Conservation (phyloP, 2,113 vertebrate genomes). For the Megalops atlanticus region DNA sequence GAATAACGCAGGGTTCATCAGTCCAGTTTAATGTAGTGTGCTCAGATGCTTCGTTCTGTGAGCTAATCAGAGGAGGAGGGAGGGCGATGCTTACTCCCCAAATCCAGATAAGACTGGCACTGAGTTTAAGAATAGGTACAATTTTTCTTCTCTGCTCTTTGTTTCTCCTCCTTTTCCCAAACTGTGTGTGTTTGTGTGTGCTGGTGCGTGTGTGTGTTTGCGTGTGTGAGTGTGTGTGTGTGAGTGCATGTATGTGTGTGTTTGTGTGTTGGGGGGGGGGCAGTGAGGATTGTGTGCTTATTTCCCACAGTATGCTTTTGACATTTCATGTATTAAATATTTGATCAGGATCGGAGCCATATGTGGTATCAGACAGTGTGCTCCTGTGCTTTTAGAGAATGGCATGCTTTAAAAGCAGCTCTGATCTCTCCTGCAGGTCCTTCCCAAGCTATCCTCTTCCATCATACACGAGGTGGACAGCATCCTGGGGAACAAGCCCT, state of each 20-base stretch:
- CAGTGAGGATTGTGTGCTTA: neutral
- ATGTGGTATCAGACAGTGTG: neutral
- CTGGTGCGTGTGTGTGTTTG: neutral
- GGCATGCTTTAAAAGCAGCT: neutral
- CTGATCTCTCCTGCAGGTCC: slow-evolving; percentile 74
- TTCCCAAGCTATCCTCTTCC: slow-evolving; percentile 96
- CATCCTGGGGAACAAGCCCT: slow-evolving; percentile 99
- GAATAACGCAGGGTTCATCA: neutral
- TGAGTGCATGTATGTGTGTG: neutral
- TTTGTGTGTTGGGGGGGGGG: neutral
- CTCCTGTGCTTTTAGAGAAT: neutral
- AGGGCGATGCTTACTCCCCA: slow-evolving; percentile 43
- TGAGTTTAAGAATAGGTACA: slow-evolving; percentile 46
- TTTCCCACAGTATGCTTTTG: slow-evolving; percentile 36
- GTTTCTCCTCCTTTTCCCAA: slow-evolving; percentile 19
- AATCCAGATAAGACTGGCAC: slow-evolving; percentile 49
- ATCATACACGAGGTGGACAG: slow-evolving; percentile 96
- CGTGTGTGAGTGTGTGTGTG: neutral
- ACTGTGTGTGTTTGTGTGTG: neutral
- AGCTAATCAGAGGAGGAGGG: slow-evolving; percentile 64
- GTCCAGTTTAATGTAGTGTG: neutral
- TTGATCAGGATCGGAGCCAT: slow-evolving; percentile 54
- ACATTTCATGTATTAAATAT: slow-evolving; percentile 60
- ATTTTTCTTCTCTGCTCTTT: slow-evolving; percentile 42
- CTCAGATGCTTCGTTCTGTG: slow-evolving; percentile 40